Percentiles rank a stretch among this genome's conserved stretches.
phyloP scores from a whole-genome alignment of 2,113 vertebrate species.

The Colaptes auratus region DNA sequence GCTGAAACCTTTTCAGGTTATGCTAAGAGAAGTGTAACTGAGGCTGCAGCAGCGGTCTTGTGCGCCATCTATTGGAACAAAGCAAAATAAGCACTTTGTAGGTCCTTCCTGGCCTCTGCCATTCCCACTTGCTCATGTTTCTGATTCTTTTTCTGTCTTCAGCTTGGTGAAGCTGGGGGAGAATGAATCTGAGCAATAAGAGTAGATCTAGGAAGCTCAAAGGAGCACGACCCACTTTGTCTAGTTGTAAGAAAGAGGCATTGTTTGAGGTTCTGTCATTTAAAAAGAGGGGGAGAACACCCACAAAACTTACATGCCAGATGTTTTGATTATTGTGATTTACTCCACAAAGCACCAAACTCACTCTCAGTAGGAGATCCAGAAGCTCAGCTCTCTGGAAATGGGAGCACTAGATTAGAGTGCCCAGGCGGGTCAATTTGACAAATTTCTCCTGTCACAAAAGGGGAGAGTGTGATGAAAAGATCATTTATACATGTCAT shows the following conservation, averaged over 20 bases:
- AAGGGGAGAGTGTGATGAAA: background rate
- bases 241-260: background rate
- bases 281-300: background rate
- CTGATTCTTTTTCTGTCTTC: background rate
- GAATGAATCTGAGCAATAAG: background rate
- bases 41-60: conserved; percentile 67
- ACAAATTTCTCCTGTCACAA: conserved; percentile 23
- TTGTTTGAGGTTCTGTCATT: background rate
- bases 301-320: background rate
- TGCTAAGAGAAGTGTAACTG: background rate
- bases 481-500: background rate
- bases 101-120: background rate
- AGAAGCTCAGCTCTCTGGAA: background rate
- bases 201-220: background rate
- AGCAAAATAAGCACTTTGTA: conserved; percentile 42
- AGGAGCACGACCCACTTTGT: accelerated
- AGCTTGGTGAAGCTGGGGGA: accelerated
- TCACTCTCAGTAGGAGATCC: accelerated
- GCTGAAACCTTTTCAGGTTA: conserved; percentile 6
- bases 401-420: background rate
- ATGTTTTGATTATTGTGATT: background rate
- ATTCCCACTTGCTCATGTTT: background rate
- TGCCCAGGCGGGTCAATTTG: background rate
- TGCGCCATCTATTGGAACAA: conserved; percentile 78
- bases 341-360: background rate